Conservation (phyloP, 2,797 vertebrate genomes). For the Hoplostethus atlanticus region DNA sequence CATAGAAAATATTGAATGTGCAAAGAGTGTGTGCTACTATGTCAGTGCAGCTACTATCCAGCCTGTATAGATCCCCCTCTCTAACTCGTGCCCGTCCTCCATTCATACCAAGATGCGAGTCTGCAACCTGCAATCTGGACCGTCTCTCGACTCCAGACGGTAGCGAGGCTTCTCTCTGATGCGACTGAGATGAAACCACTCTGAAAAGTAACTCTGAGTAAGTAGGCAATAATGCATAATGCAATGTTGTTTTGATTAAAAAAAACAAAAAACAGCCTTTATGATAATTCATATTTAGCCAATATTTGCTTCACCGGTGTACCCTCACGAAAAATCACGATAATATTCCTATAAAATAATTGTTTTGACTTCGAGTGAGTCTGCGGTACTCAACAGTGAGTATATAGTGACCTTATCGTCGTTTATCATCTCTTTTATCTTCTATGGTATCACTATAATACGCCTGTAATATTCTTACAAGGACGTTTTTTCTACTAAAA, state of each 20-base stretch:
- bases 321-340: too few species aligned
- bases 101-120: too few species aligned
- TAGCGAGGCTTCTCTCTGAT: not conserved
- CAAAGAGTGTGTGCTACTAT: too few species aligned
- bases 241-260: not conserved
- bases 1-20: not conserved
- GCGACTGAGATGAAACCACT: not conserved
- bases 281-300: too few species aligned
- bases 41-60: not conserved
- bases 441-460: too few species aligned
- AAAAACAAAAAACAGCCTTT: too few species aligned
- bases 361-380: too few species aligned
- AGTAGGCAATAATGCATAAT: not conserved
- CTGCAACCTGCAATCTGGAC: not conserved
- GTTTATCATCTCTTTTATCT: not conserved
- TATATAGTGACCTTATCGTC: slow-evolving; percentile 1
- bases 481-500: too few species aligned
- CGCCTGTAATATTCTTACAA: too few species aligned
- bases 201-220: not conserved
- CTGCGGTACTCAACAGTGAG: not conserved
- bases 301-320: too few species aligned
- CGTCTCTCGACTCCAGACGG: not conserved
- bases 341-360: too few species aligned
- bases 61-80: not conserved
- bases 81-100: too few species aligned